phyloP scores from a whole-genome alignment of 1,140 invertebrate species.

The Acromyrmex heyeri region DNA sequence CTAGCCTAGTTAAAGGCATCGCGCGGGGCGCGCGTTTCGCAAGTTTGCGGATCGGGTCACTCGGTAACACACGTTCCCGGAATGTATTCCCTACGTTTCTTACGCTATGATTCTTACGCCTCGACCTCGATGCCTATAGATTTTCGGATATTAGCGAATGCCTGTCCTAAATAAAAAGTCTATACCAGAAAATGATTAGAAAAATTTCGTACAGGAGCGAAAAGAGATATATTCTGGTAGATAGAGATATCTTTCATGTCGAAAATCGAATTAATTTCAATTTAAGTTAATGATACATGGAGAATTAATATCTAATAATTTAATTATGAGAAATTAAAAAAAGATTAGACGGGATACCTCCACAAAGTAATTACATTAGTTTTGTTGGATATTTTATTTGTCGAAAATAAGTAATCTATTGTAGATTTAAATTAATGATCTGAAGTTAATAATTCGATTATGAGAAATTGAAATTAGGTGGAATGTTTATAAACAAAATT shows the following conservation, averaged over 20 bases:
- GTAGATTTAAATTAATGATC: too few species aligned
- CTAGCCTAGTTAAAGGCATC: conserved; percentile 71
- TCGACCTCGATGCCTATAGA: neutral
- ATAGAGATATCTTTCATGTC: neutral
- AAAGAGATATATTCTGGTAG: neutral
- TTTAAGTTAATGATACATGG: neutral
- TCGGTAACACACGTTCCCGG: conserved; percentile 71
- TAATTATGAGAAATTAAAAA: too few species aligned
- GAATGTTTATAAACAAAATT: neutral
- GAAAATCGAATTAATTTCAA: neutral
- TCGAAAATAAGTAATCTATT: too few species aligned
- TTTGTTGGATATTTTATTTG: too few species aligned
- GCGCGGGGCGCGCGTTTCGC: conserved; percentile 62
- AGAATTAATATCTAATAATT: neutral
- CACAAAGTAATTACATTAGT: too few species aligned
- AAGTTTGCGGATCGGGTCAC: conserved; percentile 74
- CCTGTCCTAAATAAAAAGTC: neutral
- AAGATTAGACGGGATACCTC: too few species aligned
- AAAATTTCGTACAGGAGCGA: neutral
- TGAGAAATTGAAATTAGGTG: neutral
- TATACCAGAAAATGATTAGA: neutral
- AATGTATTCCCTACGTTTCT: neutral
- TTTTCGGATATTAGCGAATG: neutral
- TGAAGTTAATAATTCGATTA: neutral
- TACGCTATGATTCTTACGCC: neutral